Base-by-base conservation (phyloP, 2,888 invertebrate genomes). In the Scaptomyza tumidula region DNA sequence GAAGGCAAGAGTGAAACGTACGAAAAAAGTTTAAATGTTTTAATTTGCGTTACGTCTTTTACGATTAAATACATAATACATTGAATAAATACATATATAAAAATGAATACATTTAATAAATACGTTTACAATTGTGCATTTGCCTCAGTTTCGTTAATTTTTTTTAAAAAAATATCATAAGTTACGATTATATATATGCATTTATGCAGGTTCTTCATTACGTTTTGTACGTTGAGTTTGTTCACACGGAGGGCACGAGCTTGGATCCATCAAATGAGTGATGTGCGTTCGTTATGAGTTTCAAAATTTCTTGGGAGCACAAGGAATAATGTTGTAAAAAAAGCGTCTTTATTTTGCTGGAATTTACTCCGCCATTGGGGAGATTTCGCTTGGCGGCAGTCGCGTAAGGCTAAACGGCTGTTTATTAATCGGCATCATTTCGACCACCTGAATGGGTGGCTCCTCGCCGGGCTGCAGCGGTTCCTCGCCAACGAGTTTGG, bases 401-500 rank as follows among this genome's bases (percentile, higher is more conserved):
- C 81, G 84, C 0, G 85, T 85, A 66, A 86, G 86, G 71, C 91
- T 91, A 52, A 92, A 92, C 14, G 92, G 92, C 54, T 92, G 91
- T 41, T 91, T 92, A 56, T 92, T 92, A 14, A 92, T 92, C 6
- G 92, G 92, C 83, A 91, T 91, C 91, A 92, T 90, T 68, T 92
- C 92, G 6, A 91, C 90, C 7, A 90, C 91, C 72, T 92, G 92
- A 44, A 92, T 91, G 3, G 91, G 91, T 6, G 90, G 91, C 63
- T 92, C 92, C 48, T 91, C 91, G 10, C 90, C 90, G 0, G 91
- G 89, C 66, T 91, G 91, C 37, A 91, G 63, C 0, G 92, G 92
- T 29, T 92, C 92, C 73, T 92, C 92, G 1, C 93, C 94, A 33
- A 94, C 93, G 1, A 94, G 92, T 80, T 94, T 94, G 13, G 94